A percentile compares a stretch with the other conserved stretches of the same genome.
phyloP scores from a whole-genome alignment of 2,888 invertebrate species.

The Parnassius glacialis region DNA sequence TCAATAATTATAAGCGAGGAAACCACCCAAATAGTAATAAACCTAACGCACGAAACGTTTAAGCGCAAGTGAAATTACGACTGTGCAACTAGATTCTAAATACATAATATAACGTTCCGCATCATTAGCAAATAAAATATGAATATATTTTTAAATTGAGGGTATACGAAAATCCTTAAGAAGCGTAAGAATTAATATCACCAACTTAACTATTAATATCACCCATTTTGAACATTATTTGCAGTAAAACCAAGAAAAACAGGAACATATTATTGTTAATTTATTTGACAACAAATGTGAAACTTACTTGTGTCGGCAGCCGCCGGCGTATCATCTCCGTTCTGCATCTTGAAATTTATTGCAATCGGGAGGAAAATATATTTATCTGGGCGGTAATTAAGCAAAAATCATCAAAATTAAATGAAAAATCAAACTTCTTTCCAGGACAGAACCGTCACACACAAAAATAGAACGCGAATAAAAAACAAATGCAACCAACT shows the following conservation, averaged over 20 bases:
- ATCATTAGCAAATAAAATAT: constrained; percentile 29
- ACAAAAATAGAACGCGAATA: constrained; percentile 80
- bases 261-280: constrained; percentile 57
- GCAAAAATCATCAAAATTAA: constrained; percentile 66
- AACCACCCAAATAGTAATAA: constrained; percentile 65
- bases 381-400: constrained; percentile 47
- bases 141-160: constrained; percentile 40
- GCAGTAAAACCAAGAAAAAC: constrained; percentile 51
- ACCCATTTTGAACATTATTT: constrained; percentile 36
- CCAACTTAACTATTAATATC: constrained; percentile 28
- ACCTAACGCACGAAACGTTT: constrained; percentile 63
- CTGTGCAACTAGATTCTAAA: constrained; percentile 33
- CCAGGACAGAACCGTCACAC: constrained; percentile 77
- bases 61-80: constrained; percentile 62
- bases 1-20: constrained; percentile 67
- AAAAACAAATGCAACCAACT: constrained; percentile 73
- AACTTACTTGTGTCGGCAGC: constrained; percentile 67
- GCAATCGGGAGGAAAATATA: constrained; percentile 63
- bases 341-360: constrained; percentile 69
- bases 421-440: constrained; percentile 61
- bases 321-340: constrained; percentile 70
- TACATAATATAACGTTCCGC: constrained; percentile 25
- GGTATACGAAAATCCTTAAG: constrained; percentile 56
- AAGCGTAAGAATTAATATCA: constrained; percentile 20
- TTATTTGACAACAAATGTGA: constrained; percentile 58